These are phyloP conservation scores for Elanoides forficatus DNA, from an alignment of 2,113 vertebrate genomes.

Conservation along the genomic window DNA sequence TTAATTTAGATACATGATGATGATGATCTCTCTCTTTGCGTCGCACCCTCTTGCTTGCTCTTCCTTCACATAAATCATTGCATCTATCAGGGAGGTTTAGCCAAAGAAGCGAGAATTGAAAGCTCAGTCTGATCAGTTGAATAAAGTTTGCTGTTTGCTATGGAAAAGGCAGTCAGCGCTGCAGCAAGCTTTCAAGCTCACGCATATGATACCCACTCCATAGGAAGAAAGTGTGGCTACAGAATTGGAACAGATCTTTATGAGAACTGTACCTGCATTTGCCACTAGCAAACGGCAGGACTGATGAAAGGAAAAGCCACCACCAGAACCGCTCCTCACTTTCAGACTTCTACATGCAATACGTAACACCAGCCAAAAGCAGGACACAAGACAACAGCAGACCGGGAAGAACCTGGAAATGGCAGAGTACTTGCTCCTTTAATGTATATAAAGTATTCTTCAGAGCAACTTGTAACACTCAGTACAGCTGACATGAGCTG, in stretches of 20 bases:
- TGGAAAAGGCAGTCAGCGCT: background rate
- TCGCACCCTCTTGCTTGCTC: background rate
- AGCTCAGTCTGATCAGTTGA: conserved; percentile 8
- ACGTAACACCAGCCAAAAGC: background rate
- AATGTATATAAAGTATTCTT: background rate
- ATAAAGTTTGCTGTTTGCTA: conserved; percentile 17
- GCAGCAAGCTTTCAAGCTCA: background rate
- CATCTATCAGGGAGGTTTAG: background rate
- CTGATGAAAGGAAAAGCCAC: background rate
- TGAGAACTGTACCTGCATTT: background rate
- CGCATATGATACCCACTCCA: background rate
- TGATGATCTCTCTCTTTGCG: background rate
- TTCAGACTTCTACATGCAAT: background rate
- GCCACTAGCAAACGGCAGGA: background rate
- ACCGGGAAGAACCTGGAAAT: background rate
- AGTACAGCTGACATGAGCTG: background rate
- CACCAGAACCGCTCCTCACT: background rate
- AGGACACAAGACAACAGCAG: background rate
- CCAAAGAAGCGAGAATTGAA: background rate
- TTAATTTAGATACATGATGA: conserved; percentile 10
- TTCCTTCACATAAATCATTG: background rate
- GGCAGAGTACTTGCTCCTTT: background rate
- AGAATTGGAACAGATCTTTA: background rate
- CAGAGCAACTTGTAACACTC: background rate
- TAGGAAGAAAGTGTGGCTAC: background rate